A percentile compares a stretch with the other conserved stretches of the same genome.
Evolutionary conservation across 2,113 vertebrate species (phyloP).

Genomic region (Semnornis frantzii): DNA sequence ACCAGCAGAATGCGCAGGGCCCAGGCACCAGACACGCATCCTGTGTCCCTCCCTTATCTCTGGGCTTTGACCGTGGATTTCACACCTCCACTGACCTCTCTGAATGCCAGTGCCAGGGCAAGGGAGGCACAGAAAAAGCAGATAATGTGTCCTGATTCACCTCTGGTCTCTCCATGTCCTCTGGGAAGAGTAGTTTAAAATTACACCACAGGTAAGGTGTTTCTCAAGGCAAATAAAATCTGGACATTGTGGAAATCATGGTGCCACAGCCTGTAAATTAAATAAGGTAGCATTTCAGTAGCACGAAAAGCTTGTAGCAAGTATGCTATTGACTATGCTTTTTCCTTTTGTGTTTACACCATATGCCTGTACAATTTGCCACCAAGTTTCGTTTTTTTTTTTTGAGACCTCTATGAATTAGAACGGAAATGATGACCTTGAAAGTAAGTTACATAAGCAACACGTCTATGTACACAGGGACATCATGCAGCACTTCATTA

Average conservation of each 20-base stretch:
- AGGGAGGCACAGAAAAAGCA: background rate
- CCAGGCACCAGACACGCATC: rapidly evolving
- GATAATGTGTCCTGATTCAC: rapidly evolving
- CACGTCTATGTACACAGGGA: rapidly evolving
- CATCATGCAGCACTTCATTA: rapidly evolving
- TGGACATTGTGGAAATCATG: rapidly evolving
- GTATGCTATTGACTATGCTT: rapidly evolving
- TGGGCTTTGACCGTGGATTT: background rate
- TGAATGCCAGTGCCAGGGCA: rapidly evolving
- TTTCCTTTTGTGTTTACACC: background rate
- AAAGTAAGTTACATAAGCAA: background rate
- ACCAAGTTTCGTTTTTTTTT: rapidly evolving
- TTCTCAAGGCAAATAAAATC: background rate
- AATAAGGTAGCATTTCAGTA: background rate
- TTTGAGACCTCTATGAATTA: background rate
- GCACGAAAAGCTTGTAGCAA: background rate
- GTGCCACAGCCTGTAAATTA: background rate
- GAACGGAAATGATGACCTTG: background rate
- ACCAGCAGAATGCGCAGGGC: rapidly evolving
- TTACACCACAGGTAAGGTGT: rapidly evolving
- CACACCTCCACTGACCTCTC: background rate
- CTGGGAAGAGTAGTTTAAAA: background rate
- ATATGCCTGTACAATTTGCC: rapidly evolving
- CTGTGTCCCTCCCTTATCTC: background rate
- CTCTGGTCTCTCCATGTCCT: background rate